Evolutionary conservation across 2,113 vertebrate genomes (phyloP).

Genomic region (Cisticola juncidis): DNA sequence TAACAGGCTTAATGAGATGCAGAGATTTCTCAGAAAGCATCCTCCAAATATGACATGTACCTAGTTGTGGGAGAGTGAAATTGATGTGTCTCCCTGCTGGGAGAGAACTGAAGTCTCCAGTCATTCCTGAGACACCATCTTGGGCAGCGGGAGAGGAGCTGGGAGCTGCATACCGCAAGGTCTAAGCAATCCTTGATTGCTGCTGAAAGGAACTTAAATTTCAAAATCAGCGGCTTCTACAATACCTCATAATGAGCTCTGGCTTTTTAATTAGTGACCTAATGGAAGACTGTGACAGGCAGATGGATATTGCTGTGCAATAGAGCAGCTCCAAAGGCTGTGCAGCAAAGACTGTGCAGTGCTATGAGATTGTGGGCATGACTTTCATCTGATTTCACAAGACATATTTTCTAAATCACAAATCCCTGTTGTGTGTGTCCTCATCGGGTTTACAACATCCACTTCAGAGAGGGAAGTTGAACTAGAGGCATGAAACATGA

Average conservation of each 20-base stretch:
- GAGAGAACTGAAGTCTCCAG: neutral
- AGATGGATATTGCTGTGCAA: accelerated
- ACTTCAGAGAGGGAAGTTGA: neutral
- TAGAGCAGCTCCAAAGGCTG: neutral
- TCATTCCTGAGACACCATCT: neutral
- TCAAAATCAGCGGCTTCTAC: neutral
- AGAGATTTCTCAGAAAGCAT: neutral
- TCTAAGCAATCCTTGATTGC: neutral
- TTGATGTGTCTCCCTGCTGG: neutral
- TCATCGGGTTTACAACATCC: neutral
- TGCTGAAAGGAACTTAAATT: neutral
- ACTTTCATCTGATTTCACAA: neutral
- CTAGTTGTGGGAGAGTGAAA: neutral
- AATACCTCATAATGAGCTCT: neutral
- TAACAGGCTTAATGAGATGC: neutral
- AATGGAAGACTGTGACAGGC: neutral
- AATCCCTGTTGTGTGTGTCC: neutral
- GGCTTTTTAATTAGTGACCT: neutral
- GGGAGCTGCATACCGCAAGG: neutral
- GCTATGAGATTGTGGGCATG: neutral
- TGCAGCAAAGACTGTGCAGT: neutral
- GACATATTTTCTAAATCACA: neutral
- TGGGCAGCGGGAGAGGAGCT: neutral
- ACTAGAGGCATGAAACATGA: neutral
- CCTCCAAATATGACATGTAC: neutral